Base-by-base conservation (phyloP, 1,140 invertebrate genomes). In the Neodiprion lecontei region DNA sequence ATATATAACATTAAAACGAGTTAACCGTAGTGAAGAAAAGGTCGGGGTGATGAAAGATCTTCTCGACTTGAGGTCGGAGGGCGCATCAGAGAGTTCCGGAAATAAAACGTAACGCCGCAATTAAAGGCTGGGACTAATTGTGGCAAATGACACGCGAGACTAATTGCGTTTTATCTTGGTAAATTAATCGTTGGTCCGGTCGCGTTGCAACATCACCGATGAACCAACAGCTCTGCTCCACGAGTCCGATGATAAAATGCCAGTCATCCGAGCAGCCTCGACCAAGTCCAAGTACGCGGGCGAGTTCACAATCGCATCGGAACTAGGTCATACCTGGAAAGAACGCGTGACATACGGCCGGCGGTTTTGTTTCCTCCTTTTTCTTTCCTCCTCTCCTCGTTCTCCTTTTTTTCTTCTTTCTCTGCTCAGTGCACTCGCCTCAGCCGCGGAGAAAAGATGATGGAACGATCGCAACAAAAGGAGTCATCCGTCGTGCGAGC, bases 141-240 rank as follows among this genome's bases (percentile, higher is more conserved):
- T 81, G 76, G 78, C 75, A 82, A 75, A 80, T 79, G 80, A 81
- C 81, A 81, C 75, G 78, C 78, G 72, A 74, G 78, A 83, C 81
- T 84, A 85, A 85, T 85, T 84, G 80, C 80, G 80, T 81, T 83
- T 85, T 85, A 85, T 84, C 81, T 85, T 77, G 74, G 82, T 84
- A 81, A 85, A 85, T 85, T 85, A 85, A 85, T 85, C 81, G 82
- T 78, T 72, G 69, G 78, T 69, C 71, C 78, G 74, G 74, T 67
- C 70, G 28, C 28, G 75, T 17, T 70, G 78, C 73, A 77, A 74
- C 73, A 77, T 78, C 78, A 81, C 76, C 79, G 81, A 79, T 81
- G 82, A 81, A 82, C 79, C 80, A 75, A 73, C 77, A 79, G 75
- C 61, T 75, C 73, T 76, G 74, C 72, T 75, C 67, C 78, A 77